Conservation (phyloP, 2,888 invertebrate genomes). For the Napeogenes sylphis region DNA sequence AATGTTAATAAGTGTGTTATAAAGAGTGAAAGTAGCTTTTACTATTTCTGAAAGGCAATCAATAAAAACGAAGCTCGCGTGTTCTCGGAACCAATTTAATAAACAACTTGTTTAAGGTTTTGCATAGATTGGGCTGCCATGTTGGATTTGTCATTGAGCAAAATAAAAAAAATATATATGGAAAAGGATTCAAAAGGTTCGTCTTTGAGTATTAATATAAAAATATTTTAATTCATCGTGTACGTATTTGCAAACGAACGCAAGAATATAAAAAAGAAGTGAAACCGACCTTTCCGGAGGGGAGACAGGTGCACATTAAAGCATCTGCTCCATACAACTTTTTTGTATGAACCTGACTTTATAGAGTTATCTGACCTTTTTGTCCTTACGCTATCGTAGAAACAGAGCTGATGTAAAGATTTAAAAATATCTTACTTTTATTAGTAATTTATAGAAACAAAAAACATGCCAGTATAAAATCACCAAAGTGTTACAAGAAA, state of each 20-base stretch:
- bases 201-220: too few species aligned
- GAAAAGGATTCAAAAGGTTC: too few species aligned
- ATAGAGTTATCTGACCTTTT: neutral
- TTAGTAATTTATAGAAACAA: neutral
- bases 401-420: neutral
- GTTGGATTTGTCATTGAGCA: neutral
- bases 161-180: neutral
- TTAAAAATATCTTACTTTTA: neutral
- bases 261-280: neutral
- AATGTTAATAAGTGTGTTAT: constrained; percentile 8
- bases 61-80: constrained; percentile 22
- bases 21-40: constrained; percentile 28
- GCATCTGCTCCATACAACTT: constrained; percentile 24
- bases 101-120: constrained; percentile 4
- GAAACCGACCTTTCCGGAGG: constrained; percentile 12
- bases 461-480: too few species aligned
- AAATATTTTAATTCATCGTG: too few species aligned
- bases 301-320: constrained; percentile 22
- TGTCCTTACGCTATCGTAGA: neutral
- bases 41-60: constrained; percentile 27
- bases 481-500: too few species aligned
- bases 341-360: constrained; percentile 8
- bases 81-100: constrained; percentile 9
- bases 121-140: neutral
- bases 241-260: too few species aligned